Evolutionary conservation across 2,888 invertebrate genomes (phyloP), one percentile per base, ranked within the genome.

Genomic region (Hirtodrosophila histrioides): DNA sequence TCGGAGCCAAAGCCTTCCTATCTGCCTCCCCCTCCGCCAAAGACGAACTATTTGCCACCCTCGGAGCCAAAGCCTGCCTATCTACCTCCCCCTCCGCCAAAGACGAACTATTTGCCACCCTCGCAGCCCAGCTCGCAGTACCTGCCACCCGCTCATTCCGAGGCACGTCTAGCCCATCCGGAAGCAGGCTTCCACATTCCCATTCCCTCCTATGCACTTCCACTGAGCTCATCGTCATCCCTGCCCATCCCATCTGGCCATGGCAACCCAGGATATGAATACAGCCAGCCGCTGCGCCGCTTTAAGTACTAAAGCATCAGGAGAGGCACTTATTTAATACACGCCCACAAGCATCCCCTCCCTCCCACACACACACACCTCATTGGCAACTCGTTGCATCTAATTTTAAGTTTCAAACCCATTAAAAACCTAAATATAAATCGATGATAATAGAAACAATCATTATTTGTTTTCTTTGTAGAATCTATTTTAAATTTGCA

Each of bases 201-300:
- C 45, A 82, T 89, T 24, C 90, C 90, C 4, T 78, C 86, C 0
- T 90, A 90, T 50, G 90, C 89, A 1, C 78, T 84, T 0, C 89
- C 89, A 0, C 24, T 89, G 49, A 50, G 75, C 66, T 9, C 55
- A 7, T 61, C 49, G 35, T 51, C 54, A 3, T 4, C 67, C 0
- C 10, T 66, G 54, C 65, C 81, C 5, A 24, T 46, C 24, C 37
- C 63, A 29, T 7, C 37, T 2, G 41, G 23, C 8, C 45, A 11
- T 5, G 43, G 23, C 41, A 51, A 43, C n/a, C 24, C 53, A 0
- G 88, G 89, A 3, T 89, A 90, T 41, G 76, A 73, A 6, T 90
- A 90, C 64, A 65, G 75, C 37, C 53, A 70, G 33, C 89, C 89
- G 1, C 53, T 62, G 31, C 63, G 79, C 3, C 73, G 75, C 39